Base-by-base conservation (phyloP, 2,888 invertebrate genomes). In the Candidula unifasciata region DNA sequence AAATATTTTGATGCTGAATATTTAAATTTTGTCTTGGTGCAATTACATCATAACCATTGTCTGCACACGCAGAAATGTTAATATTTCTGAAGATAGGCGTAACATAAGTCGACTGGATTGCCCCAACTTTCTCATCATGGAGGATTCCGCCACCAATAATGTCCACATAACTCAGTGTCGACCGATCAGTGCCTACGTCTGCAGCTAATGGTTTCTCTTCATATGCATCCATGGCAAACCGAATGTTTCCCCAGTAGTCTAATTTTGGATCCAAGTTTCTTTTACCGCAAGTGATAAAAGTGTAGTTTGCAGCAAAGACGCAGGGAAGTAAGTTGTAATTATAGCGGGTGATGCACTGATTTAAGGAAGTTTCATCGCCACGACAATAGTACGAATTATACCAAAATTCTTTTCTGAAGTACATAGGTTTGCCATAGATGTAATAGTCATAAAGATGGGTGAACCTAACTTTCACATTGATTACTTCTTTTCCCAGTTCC, bases 131-230 rank as follows among this genome's bases (percentile, higher is more conserved):
- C 93, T 99, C 98, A 90, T 97, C 98, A 91, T 99, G 99, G 37
- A 99, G 94, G 87, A 98, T 96, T 35, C 99, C 99, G 80, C 99
- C 99, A 5, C 98, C 98, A 79, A 96, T 95, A 77, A 99, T 96
- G 89, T 97, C 96, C n/a, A 94, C 93, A 88, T 94, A 93, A 27
- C 96, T 95, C 86, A 99, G 92, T 30, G 95, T 94, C n/a, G 98
- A 98, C 90, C 96, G 96, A 37, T 96, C 95, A 87, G 79, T 57
- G 16, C 85, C 87, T 66, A 88, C 87, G 57, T 89, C 88, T 16
- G 90, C 89, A 33, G 87, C 73, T 10, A 88, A 73, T 94, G 87
- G 96, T 79, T 90, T 85, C 93, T 97, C 96, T 93, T 99, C 98
- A 93, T 97, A 98, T 93, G 97, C 96, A 3, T 97, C 95, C 92